Evolutionary conservation across 2,113 vertebrate genomes (phyloP), one percentile per base, ranked within the genome.

Genomic region (Hystrix cristata): DNA sequence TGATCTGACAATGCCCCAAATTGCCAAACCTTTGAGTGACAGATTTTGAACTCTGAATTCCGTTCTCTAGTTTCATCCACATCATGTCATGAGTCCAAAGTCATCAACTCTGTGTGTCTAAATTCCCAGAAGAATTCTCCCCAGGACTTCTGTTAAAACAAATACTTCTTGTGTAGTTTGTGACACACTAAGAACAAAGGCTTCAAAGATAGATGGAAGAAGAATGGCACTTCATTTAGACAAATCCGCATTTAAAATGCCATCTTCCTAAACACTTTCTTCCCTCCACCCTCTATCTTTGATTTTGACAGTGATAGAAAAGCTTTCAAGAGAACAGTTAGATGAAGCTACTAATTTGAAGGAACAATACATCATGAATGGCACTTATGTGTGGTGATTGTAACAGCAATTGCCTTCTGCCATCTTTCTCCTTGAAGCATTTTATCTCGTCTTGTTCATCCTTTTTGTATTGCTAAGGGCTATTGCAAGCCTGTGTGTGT

Each of bases 301-400:
- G 81, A 94, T 94, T 96, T 91, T 97, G 97, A 98, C 97, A 95
- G 92, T 96, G 96, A 98, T 87, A 92, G 97, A 98, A 96, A 96
- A 97, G 93, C 82, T 97, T 96, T 97, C 85, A 97, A 96, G 93
- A 97, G 80, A 90, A 38, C 64, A 46, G 16, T 65, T 82, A 95
- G 94, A 65, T 55, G 59, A 93, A 97, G 95, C 92, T 90, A 62
- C 92, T 97, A 94, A 97, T 97, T 92, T 97, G 80, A 92, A 97
- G 71, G 95, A 97, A 96, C 92, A 92, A 97, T 95, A 16, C 72
- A 10, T 79, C 31, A 84, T 87, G 85, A 96, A 90, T 57, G 94
- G 69, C 76, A 92, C 59, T 92, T 90, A 27, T 1, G n/a, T 64
- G 72, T 83, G 85, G 62, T 55, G 89, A 95, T 59, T 64, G 31